These are phyloP conservation scores for Kryptolebias marmoratus DNA, from an alignment of 2,113 vertebrate genomes.

Conservation along the genomic window DNA sequence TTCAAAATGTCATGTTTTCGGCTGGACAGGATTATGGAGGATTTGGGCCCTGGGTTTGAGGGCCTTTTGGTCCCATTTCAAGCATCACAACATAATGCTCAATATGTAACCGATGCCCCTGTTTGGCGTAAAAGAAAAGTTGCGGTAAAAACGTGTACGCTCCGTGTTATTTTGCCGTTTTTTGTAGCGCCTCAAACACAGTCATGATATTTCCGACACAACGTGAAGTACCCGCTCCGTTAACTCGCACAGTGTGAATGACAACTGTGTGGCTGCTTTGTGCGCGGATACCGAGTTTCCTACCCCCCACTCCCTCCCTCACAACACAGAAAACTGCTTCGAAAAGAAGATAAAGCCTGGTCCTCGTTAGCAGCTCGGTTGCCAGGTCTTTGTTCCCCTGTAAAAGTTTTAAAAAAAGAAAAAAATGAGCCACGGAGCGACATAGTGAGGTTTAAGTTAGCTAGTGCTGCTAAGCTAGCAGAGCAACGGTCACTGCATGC, in stretches of 20 bases:
- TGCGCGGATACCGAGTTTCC: constrained; percentile 9
- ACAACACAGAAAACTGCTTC: constrained; percentile 4
- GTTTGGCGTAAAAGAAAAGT: too few species aligned
- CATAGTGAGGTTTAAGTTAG: constrained; percentile 42
- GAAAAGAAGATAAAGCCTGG: constrained; percentile 13
- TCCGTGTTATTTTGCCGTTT: too few species aligned
- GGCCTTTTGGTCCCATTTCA: too few species aligned
- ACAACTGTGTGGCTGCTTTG: constrained; percentile 37
- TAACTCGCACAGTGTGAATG: constrained; percentile 26
- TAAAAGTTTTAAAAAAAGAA: constrained; percentile 1
- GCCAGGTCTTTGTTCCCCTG: not conserved
- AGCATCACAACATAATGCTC: too few species aligned
- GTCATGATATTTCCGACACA: constrained; percentile 28
- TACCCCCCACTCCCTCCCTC: too few species aligned
- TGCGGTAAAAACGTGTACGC: too few species aligned
- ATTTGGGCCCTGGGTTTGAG: too few species aligned
- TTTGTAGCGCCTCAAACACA: not conserved
- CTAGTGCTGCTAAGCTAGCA: constrained; percentile 37
- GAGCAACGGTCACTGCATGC: constrained; percentile 53
- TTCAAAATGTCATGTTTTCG: too few species aligned
- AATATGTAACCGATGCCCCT: too few species aligned
- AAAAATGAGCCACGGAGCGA: constrained; percentile 6
- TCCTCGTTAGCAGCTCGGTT: not conserved
- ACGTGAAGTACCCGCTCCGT: constrained; percentile 7
- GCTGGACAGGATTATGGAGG: too few species aligned